Conservation (phyloP, 2,888 invertebrate species). For the Serripes groenlandicus region DNA sequence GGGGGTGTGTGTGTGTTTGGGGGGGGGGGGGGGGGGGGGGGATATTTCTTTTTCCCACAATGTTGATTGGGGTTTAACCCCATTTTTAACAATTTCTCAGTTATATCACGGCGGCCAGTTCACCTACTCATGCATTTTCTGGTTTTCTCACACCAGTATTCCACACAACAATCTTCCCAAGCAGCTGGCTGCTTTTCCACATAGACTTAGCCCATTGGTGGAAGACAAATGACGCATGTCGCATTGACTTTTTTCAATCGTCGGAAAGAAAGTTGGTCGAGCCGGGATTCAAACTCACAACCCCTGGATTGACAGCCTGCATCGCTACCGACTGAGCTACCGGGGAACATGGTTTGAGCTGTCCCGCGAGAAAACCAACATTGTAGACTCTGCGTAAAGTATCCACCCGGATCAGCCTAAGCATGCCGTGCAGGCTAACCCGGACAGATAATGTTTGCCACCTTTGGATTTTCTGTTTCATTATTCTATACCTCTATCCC, state of each 20-base stretch:
- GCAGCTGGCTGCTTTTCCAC: neutral
- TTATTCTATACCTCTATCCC: no score
- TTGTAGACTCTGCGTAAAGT: no score
- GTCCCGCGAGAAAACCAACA: no score
- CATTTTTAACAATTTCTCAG: neutral
- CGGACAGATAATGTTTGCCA: no score
- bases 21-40: no score
- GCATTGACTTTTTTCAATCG: neutral
- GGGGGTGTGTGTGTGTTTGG: no score
- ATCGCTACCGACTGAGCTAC: neutral
- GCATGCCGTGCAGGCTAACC: no score
- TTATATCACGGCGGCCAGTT: neutral
- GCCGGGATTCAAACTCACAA: neutral
- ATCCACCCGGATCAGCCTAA: no score
- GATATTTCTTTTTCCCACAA: no score
- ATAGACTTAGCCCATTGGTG: neutral
- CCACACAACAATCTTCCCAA: neutral
- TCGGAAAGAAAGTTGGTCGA: neutral
- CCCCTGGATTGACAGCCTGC: neutral
- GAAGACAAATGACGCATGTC: neutral
- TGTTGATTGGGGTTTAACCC: neutral
- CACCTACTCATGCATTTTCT: neutral
- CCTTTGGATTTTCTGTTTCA: no score
- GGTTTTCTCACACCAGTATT: neutral
- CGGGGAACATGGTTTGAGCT: no score